Percentiles rank a stretch among this genome's conserved stretches.
These are phyloP conservation scores for Elephantulus edwardii DNA, from an alignment of 2,113 vertebrate species.

Conservation along the genomic window DNA sequence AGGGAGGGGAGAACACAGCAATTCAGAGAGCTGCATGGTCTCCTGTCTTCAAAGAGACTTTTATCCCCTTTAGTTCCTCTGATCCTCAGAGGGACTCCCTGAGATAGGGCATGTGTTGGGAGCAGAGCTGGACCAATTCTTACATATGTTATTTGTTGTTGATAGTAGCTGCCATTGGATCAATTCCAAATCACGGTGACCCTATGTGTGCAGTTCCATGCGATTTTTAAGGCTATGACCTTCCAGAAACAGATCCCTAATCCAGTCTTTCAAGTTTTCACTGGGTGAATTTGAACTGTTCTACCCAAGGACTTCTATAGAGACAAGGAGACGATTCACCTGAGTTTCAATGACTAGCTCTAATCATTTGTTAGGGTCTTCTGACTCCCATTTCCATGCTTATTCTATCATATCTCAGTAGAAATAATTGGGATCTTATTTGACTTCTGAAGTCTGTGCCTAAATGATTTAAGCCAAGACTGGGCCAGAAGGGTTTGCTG, in stretches of 20 bases:
- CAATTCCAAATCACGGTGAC: background rate
- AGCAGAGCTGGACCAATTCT: background rate
- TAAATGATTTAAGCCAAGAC: background rate
- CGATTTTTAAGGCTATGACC: background rate
- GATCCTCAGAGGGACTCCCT: background rate
- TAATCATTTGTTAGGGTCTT: background rate
- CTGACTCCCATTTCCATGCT: background rate
- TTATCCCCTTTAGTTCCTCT: background rate
- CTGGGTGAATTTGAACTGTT: background rate
- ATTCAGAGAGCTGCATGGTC: rapidly evolving
- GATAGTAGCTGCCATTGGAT: background rate
- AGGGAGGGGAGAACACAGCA: background rate
- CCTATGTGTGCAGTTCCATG: background rate
- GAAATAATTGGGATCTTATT: background rate
- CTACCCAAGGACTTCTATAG: background rate
- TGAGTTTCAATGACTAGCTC: background rate
- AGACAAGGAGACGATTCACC: background rate
- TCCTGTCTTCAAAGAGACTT: background rate
- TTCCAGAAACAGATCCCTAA: background rate
- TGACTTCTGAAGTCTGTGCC: background rate
- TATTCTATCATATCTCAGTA: background rate
- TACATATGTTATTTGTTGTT: background rate
- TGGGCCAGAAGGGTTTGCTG: slow-evolving; percentile 12
- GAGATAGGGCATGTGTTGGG: rapidly evolving
- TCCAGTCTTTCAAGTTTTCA: background rate